A percentile compares a stretch with the other conserved stretches of the same genome.
Conservation (phyloP, 2,113 vertebrate species). For the Tyrannus savana region DNA sequence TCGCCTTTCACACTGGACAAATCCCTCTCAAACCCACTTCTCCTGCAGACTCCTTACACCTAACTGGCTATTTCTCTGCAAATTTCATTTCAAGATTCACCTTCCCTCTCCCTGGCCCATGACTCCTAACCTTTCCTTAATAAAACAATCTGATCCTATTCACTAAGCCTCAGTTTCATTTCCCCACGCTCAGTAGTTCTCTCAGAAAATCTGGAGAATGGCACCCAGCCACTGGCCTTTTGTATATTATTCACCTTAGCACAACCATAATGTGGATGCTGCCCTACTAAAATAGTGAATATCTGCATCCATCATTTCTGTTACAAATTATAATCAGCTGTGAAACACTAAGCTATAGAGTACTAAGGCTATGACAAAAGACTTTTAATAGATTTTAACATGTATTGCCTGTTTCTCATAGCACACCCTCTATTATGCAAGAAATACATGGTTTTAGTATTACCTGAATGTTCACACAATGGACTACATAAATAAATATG, state of each 20-base stretch:
- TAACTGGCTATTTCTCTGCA: neutral
- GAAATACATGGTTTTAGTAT: neutral
- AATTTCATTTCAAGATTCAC: constrained; percentile 9
- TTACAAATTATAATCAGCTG: neutral
- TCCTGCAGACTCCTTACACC: neutral
- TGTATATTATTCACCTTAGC: neutral
- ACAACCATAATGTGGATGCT: neutral
- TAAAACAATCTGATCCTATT: neutral
- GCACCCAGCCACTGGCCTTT: neutral
- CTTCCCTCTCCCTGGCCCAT: constrained; percentile 4
- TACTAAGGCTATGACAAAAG: neutral
- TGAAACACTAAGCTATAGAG: neutral
- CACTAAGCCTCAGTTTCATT: neutral
- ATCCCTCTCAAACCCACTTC: neutral
- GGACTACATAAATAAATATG: neutral
- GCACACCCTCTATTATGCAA: neutral
- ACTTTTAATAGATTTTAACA: neutral
- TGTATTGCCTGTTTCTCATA: neutral
- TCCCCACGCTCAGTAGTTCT: neutral
- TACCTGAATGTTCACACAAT: neutral
- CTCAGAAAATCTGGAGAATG: neutral
- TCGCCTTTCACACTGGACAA: neutral
- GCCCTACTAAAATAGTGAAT: neutral
- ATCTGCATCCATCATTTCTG: neutral
- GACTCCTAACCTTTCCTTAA: constrained; percentile 2